Conservation (phyloP, 2,888 invertebrate genomes). For the Hypselothyrea guttata region DNA sequence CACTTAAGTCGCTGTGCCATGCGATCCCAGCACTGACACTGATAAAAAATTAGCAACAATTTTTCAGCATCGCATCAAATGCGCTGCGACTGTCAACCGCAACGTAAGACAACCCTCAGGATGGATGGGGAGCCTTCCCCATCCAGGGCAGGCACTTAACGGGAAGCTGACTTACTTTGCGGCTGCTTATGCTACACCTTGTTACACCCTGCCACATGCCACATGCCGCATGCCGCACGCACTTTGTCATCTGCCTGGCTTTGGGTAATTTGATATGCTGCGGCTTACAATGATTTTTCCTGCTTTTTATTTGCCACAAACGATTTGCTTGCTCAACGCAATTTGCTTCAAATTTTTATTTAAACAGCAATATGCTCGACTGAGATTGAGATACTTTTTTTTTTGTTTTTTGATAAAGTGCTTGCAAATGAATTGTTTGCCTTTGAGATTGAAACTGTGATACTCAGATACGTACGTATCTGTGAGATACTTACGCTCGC, state of each 20-base stretch:
- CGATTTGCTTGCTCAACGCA: conserved; percentile 60
- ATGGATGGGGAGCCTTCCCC: too few species aligned
- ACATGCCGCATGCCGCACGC: conserved; percentile 40
- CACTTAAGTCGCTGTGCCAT: conserved; percentile 58
- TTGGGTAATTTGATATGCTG: conserved; percentile 72
- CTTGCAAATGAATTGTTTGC: conserved; percentile 43
- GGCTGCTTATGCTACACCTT: conserved; percentile 62
- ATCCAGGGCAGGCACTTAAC: conserved; percentile 57
- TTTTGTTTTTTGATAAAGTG: conserved; percentile 8
- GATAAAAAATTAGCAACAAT: conserved; percentile 73
- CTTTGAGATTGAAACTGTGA: conserved; percentile 59
- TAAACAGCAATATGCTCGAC: conserved; percentile 64
- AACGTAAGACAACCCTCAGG: conserved; percentile 31
- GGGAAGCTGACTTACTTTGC: conserved; percentile 59
- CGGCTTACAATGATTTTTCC: conserved; percentile 53
- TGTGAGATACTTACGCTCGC: background rate
- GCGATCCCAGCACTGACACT: conserved; percentile 45
- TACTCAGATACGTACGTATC: conserved; percentile 21
- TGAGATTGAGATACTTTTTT: conserved; percentile 15
- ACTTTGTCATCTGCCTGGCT: conserved; percentile 63
- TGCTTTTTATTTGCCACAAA: conserved; percentile 70
- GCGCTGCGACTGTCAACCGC: conserved; percentile 68
- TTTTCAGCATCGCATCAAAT: conserved; percentile 73
- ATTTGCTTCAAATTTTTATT: conserved; percentile 65
- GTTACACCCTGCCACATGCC: conserved; percentile 44